A percentile compares a stretch with the other conserved stretches of the same genome.
These are phyloP conservation scores for Sycophaga agraensis DNA, from an alignment of 1,140 invertebrate species.

Conservation along the genomic window DNA sequence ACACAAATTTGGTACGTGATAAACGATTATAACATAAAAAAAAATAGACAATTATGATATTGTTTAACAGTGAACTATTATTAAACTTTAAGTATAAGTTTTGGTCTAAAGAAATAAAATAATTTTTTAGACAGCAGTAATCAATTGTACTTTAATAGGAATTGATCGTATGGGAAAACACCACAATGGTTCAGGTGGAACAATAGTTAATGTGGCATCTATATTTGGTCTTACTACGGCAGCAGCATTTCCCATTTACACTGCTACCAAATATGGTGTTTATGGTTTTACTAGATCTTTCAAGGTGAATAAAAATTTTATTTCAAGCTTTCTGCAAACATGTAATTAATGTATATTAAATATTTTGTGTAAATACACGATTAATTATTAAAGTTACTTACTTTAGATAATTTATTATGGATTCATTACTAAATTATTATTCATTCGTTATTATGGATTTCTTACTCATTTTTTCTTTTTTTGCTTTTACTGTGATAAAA, in stretches of 20 bases:
- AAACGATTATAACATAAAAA: background rate
- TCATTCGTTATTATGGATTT: no score
- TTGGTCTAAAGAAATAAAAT: no score
- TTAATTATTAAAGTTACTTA: background rate
- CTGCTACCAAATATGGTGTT: conserved; percentile 32
- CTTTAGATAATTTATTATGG: background rate
- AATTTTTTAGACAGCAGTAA: conserved; percentile 48
- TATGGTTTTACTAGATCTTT: conserved; percentile 22
- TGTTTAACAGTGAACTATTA: no score
- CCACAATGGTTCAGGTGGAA: conserved; percentile 52
- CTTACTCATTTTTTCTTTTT: no score
- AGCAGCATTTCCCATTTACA: conserved; percentile 54
- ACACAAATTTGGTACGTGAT: conserved; percentile 23
- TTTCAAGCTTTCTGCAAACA: no score
- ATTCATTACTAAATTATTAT: no score
- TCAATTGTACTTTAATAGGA: conserved; percentile 48
- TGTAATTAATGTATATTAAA: no score
- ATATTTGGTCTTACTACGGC: conserved; percentile 52
- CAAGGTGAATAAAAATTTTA: conserved; percentile 12
- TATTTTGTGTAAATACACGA: no score
- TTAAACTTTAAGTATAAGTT: no score
- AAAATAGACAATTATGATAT: no score
- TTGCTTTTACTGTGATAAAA: no score
- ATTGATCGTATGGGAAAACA: conserved; percentile 55
- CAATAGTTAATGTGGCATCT: conserved; percentile 55